These are phyloP conservation scores for Romanogobio albipinnatus DNA, from an alignment of 2,113 vertebrate species.

Conservation along the genomic window DNA sequence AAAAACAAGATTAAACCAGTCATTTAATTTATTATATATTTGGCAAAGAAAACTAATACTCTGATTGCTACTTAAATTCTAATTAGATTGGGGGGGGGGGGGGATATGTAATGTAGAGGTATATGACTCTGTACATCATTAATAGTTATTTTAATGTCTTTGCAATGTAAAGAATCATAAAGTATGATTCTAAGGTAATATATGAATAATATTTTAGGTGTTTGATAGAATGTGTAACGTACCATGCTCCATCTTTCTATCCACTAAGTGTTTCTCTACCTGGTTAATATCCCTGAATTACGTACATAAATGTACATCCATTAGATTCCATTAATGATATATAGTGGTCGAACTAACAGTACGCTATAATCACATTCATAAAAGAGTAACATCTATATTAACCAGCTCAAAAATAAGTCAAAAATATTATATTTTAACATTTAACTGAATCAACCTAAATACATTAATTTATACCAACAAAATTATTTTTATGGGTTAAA, in stretches of 20 bases:
- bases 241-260: not conserved
- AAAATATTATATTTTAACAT: no score
- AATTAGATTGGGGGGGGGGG: no score
- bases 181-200: not conserved
- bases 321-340: not conserved
- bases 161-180: not conserved
- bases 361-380: not conserved
- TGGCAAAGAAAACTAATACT: not conserved
- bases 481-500: no score
- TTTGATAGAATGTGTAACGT: not conserved
- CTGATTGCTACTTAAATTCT: not conserved
- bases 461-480: no score
- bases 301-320: not conserved
- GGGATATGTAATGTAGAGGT: not conserved
- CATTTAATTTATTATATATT: not conserved
- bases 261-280: not conserved
- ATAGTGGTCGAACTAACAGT: not conserved
- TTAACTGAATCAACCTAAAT: no score
- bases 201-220: not conserved
- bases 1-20: not conserved
- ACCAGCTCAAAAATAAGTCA: no score
- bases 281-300: not conserved
- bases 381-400: no score
- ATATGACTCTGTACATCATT: not conserved
- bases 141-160: not conserved